Evolutionary conservation across 2,888 invertebrate genomes (phyloP), one percentile per base, ranked within the genome.

Genomic region (Vanessa cardui): DNA sequence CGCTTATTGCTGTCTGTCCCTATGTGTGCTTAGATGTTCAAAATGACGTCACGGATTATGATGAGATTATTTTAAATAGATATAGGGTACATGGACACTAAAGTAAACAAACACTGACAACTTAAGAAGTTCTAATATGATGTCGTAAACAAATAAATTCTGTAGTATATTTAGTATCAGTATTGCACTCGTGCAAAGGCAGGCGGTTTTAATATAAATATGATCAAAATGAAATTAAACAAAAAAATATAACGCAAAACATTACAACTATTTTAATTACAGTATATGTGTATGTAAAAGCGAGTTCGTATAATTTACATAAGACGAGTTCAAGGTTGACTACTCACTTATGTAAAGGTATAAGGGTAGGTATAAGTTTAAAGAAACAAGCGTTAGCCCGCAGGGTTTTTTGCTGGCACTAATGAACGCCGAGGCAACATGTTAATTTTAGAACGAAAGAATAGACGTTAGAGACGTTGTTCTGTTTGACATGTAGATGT

Each of bases 271-370:
- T 16, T 52, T 52, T 26, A 52, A 52, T 52, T 16, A 44, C 21
- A 52, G 26, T 64, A 50, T 60, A 61, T 39, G 64, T 67, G 60
- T 59, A 45, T 65, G 60, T 59, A 45, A 67, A 56, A 56, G 50
- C 74, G 71, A 74, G 46, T 58, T 67, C 66, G 76, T 78, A 81
- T 80, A 81, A 79, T 83, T 85, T 83, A 80, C 83, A 85, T 82
- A 73, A 73, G 72, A 62, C 56, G 80, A 82, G 85, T 87, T 88
- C 87, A 88, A 88, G 88, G 87, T 75, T 81, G 66, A 21, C 21
- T 50, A 9, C 21, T 50, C 20, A 21, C 21, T 50, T 50, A 6
- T 62, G 63, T 56, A 46, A 56, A 62, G 18, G 58, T 58, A 26
- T 66, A 46, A 65, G 45, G 50, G 60, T 49, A 46, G 18, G 8